Evolutionary conservation across 2,797 vertebrate species (phyloP).

Genomic region (Cossypha polioptera): DNA sequence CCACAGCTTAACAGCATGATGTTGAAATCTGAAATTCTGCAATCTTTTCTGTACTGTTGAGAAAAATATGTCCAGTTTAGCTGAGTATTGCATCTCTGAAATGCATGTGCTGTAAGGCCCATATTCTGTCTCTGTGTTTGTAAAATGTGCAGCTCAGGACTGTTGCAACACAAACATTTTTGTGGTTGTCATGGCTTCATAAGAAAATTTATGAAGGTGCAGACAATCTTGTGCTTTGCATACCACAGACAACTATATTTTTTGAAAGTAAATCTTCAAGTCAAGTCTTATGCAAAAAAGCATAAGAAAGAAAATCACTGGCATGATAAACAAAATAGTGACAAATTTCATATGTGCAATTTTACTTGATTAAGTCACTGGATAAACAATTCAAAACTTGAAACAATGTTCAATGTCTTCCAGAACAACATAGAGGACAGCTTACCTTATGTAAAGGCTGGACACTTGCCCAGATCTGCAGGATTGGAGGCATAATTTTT

Average conservation of each 20-base stretch:
- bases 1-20: not conserved
- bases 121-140: not conserved
- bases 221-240: not conserved
- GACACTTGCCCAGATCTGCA: not conserved
- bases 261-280: not conserved
- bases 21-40: conserved; percentile 23
- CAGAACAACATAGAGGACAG: not conserved
- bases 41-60: not conserved
- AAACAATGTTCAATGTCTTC: not conserved
- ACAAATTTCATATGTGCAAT: not conserved
- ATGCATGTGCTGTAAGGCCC: not conserved
- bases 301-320: not conserved
- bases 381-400: not conserved
- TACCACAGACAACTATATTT: not conserved
- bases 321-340: not conserved
- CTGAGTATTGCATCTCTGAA: not conserved
- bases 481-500: not conserved
- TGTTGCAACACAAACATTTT: not conserved
- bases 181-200: not conserved
- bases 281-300: not conserved
- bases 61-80: not conserved
- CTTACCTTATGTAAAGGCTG: not conserved
- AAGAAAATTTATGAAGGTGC: not conserved
- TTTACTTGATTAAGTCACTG: not conserved
- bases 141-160: not conserved